Evolutionary conservation across 2,113 vertebrate species (phyloP).

Genomic region (Hirundichthys speculiger): DNA sequence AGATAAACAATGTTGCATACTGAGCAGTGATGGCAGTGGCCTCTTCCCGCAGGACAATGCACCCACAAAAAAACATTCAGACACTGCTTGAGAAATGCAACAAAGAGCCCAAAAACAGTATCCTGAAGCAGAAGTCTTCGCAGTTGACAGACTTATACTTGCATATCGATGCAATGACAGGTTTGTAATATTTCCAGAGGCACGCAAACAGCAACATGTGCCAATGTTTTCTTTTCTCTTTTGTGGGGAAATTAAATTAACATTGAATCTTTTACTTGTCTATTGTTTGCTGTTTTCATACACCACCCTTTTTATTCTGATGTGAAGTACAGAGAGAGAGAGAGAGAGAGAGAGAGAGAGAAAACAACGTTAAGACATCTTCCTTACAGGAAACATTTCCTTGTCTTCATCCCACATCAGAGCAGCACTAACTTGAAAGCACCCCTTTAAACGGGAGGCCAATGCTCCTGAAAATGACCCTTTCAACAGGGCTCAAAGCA

Average conservation of each 20-base stretch:
- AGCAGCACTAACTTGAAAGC: slow-evolving; percentile 40
- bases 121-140: not conserved
- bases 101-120: not conserved
- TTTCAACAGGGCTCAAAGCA: slow-evolving; percentile 36
- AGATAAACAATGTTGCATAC: not conserved
- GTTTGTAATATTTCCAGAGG: too few relatives aligned
- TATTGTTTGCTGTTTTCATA: not conserved
- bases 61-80: not conserved
- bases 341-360: too few relatives aligned
- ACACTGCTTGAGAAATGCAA: not conserved
- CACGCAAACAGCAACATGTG: too few relatives aligned
- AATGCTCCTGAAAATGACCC: slow-evolving; percentile 53
- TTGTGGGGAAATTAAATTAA: not conserved
- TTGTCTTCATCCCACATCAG: slow-evolving; percentile 41
- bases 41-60: too few relatives aligned
- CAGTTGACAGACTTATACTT: not conserved
- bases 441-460: slow-evolving; percentile 52
- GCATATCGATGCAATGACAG: not conserved
- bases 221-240: not conserved
- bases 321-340: not conserved
- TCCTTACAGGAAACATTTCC: slow-evolving; percentile 37
- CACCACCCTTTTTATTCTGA: too few relatives aligned
- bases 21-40: too few relatives aligned
- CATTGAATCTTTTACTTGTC: not conserved
- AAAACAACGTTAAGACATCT: slow-evolving; percentile 17